Percentiles rank a stretch among this genome's conserved stretches.
These are phyloP conservation scores for Triplophysa dalaica DNA, from an alignment of 2,113 vertebrate genomes.

Conservation along the genomic window DNA sequence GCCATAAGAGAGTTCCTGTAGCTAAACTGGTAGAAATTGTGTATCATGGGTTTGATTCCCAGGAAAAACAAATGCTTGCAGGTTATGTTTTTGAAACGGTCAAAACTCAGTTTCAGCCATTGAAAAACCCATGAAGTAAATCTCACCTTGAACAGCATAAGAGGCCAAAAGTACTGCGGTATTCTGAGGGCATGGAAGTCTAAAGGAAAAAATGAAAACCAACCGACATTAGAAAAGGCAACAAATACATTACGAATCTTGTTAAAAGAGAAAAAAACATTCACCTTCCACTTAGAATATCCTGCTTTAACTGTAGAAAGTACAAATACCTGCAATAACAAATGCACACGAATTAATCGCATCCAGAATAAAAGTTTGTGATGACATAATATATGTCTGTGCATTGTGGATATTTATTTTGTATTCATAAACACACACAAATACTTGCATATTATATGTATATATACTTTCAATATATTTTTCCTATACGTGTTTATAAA, in stretches of 20 bases:
- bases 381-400: too few species aligned
- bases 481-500: too few species aligned
- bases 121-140: slow-evolving; percentile 24
- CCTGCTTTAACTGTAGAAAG: slow-evolving; percentile 97
- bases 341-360: slow-evolving; percentile 3
- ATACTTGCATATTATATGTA: too few species aligned
- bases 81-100: too few species aligned
- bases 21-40: too few species aligned
- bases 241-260: neutral
- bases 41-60: too few species aligned
- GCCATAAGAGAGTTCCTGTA: too few species aligned
- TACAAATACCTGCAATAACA: slow-evolving; percentile 88
- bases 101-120: too few species aligned
- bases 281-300: slow-evolving; percentile 93
- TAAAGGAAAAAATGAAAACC: slow-evolving; percentile 56
- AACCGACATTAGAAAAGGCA: neutral
- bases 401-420: neutral
- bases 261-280: slow-evolving; percentile 41
- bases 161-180: slow-evolving; percentile 95
- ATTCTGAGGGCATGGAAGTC: slow-evolving; percentile 92
- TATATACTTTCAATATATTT: too few species aligned
- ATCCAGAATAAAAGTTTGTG: too few species aligned
- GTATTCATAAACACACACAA: neutral
- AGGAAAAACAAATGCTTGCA: too few species aligned
- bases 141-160: slow-evolving; percentile 97